Evolutionary conservation across 2,797 vertebrate species (phyloP).

Genomic region (Threskiornis aethiopicus): DNA sequence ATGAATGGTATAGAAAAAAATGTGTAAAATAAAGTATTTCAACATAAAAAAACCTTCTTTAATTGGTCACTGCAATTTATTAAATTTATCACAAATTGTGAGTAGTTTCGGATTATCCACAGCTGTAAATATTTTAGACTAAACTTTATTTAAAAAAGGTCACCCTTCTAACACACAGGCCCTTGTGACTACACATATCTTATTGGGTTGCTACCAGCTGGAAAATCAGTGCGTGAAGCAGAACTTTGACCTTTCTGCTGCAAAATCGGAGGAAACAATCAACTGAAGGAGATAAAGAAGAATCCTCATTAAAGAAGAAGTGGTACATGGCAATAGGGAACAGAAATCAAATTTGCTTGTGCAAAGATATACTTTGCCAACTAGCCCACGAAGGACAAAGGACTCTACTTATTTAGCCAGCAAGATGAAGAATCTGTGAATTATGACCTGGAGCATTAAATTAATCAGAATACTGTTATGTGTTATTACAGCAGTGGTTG

Average conservation of each 20-base stretch:
- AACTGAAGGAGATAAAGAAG: not conserved
- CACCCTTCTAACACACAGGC: not conserved
- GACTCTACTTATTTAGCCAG: not conserved
- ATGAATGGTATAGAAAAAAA: not conserved
- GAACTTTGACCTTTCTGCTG: not conserved
- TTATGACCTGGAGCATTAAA: not conserved
- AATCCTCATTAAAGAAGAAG: not conserved
- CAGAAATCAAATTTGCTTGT: not conserved
- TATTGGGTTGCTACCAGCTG: not conserved
- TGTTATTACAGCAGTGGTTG: not conserved
- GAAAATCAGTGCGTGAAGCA: not conserved
- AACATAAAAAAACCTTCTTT: not conserved
- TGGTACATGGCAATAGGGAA: not conserved
- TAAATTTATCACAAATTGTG: not conserved
- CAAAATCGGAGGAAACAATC: not conserved
- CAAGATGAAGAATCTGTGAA: not conserved
- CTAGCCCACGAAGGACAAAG: not conserved
- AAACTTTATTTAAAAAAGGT: not conserved
- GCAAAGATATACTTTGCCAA: not conserved
- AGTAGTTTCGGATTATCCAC: not conserved
- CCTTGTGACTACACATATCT: not conserved
- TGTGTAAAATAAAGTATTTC: not conserved
- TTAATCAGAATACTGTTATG: not conserved
- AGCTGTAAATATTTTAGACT: not conserved
- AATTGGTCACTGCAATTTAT: not conserved